A percentile compares a stretch with the other conserved stretches of the same genome.
Evolutionary conservation across 2,888 invertebrate species (phyloP).

Genomic region (Cenopis cana): DNA sequence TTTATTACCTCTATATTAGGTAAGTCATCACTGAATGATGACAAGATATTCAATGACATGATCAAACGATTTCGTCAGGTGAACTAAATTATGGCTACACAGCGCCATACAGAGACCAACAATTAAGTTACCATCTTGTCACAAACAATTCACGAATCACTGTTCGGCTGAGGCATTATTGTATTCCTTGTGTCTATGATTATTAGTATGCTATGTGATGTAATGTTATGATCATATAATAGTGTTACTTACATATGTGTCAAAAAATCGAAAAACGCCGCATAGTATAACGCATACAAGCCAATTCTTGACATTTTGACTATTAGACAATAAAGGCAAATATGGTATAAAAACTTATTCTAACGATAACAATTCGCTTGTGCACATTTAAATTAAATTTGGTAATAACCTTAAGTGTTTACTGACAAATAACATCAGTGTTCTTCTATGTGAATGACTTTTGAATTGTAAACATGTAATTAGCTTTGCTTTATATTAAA

Average conservation of each 20-base stretch:
- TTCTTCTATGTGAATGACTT: background rate
- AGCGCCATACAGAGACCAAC: background rate
- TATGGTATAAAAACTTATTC: no score
- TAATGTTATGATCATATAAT: background rate
- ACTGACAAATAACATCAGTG: no score
- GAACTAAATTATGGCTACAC: no score
- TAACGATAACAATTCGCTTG: conserved; percentile 3
- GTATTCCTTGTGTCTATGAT: background rate
- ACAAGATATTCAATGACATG: background rate
- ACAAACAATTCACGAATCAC: no score
- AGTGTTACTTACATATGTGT: background rate
- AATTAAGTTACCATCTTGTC: background rate
- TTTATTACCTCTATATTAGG: background rate
- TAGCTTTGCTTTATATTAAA: conserved; percentile 16
- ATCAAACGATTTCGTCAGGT: background rate
- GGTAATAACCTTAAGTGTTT: background rate
- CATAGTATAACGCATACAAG: conserved; percentile 1
- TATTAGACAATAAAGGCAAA: background rate
- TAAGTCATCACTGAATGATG: background rate
- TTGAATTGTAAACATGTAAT: background rate
- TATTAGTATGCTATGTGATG: background rate
- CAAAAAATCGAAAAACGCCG: background rate
- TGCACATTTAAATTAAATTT: background rate
- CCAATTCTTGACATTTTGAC: background rate
- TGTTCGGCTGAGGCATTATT: no score